Conservation (phyloP, 2,888 invertebrate genomes). For the Orchestes rusci region DNA sequence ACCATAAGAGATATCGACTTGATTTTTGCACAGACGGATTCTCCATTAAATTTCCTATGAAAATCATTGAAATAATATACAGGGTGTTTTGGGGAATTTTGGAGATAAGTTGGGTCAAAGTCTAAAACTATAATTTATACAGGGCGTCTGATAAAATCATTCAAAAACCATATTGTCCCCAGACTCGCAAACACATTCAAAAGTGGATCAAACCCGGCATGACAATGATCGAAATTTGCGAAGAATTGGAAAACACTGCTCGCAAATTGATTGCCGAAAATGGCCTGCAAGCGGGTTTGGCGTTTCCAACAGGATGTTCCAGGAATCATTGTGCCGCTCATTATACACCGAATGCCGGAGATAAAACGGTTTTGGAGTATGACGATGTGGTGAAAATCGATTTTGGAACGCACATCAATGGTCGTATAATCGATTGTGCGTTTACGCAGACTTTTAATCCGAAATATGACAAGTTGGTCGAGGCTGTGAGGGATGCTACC, state of each 20-base stretch:
- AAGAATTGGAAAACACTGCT: slow-evolving; percentile 88
- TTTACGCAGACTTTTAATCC: slow-evolving; percentile 96
- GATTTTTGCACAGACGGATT: too few species aligned
- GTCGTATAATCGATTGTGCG: slow-evolving; percentile 97
- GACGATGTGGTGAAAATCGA: slow-evolving; percentile 99
- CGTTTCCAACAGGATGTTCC: slow-evolving; percentile 80
- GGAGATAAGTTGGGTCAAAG: too few species aligned
- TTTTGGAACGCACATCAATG: slow-evolving; percentile 97
- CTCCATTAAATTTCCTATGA: too few species aligned
- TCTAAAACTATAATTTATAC: too few species aligned
- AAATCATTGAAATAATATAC: too few species aligned
- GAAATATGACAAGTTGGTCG: slow-evolving; percentile 87
- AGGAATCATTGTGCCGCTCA: slow-evolving; percentile 98
- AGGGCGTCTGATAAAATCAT: too few species aligned
- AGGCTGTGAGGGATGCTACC: slow-evolving; percentile 96
- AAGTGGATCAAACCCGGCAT: slow-evolving; percentile 96
- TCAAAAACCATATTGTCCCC: slow-evolving; percentile 12
- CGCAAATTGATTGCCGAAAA: slow-evolving; percentile 90
- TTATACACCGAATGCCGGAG: slow-evolving; percentile 97
- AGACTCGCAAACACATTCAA: slow-evolving; percentile 87
- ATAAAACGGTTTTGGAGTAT: slow-evolving; percentile 85
- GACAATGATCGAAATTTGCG: slow-evolving; percentile 98
- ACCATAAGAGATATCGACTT: too few species aligned
- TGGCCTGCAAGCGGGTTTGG: slow-evolving; percentile 87
- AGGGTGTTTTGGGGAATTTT: too few species aligned